Percentiles rank a stretch among this genome's conserved stretches.
These are phyloP conservation scores for Bufo gargarizans DNA, from an alignment of 2,113 vertebrate genomes.

Conservation along the genomic window DNA sequence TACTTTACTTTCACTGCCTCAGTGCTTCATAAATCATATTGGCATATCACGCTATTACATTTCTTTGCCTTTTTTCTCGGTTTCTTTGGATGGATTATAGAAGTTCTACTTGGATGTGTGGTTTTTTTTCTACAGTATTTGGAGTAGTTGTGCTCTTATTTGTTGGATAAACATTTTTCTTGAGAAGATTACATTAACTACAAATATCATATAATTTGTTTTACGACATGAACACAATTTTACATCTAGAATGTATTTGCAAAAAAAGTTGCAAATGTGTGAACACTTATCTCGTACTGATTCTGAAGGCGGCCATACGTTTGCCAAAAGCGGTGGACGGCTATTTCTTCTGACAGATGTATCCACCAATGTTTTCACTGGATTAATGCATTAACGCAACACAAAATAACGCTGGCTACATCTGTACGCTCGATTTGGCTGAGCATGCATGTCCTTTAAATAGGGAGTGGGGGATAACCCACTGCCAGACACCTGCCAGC, in stretches of 20 bases:
- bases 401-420: no score
- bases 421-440: no score
- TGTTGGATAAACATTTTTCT: constrained; percentile 44
- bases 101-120: constrained; percentile 52
- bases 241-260: background rate
- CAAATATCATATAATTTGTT: background rate
- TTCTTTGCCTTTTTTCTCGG: constrained; percentile 60
- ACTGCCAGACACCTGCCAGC: no score
- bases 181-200: background rate
- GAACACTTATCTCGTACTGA: background rate
- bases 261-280: background rate
- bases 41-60: constrained; percentile 64
- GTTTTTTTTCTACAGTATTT: constrained; percentile 14
- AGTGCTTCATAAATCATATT: constrained; percentile 68
- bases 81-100: constrained; percentile 59
- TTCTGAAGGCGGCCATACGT: no score
- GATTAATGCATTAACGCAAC: no score
- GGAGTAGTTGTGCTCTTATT: constrained; percentile 22
- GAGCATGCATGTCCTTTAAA: no score
- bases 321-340: no score
- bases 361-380: background rate
- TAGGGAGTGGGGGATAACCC: no score
- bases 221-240: background rate
- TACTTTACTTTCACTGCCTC: constrained; percentile 59
- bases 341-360: background rate